Conservation (phyloP, 30 jellyfish, hydroid and myxozoan species). For the Clytia hemisphaerica region DNA sequence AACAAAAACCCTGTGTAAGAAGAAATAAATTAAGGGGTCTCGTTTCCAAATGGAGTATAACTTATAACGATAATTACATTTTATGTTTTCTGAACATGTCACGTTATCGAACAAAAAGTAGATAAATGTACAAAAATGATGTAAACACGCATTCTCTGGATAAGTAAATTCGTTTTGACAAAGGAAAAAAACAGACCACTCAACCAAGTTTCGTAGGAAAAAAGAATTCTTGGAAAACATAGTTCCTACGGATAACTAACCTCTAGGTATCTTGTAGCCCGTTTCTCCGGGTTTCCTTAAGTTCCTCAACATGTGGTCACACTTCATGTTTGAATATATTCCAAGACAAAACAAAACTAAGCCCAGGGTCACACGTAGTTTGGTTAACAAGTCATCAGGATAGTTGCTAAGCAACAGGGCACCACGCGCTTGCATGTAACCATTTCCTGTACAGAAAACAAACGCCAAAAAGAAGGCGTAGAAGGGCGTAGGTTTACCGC, state of each 20-base stretch:
- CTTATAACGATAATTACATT: too few species aligned
- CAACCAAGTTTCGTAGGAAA: too few species aligned
- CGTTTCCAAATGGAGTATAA: too few species aligned
- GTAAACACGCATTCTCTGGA: too few species aligned
- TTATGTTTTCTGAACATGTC: too few species aligned
- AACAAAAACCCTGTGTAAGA: conserved; percentile 51
- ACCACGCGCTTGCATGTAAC: conserved; percentile 69
- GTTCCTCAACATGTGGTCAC: conserved; percentile 58
- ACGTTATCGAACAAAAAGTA: too few species aligned
- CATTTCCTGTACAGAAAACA: conserved; percentile 59
- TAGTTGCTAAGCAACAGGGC: conserved; percentile 18
- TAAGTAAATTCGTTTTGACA: too few species aligned
- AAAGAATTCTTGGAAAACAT: too few species aligned
- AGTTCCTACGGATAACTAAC: conserved; percentile 20
- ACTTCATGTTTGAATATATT: conserved; percentile 40
- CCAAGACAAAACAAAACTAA: conserved; percentile 37
- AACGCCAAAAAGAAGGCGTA: conserved; percentile 48
- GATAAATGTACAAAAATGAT: too few species aligned
- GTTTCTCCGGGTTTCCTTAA: conserved; percentile 89
- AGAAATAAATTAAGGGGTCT: too few species aligned
- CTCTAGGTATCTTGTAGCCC: conserved; percentile 87
- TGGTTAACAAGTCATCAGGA: conserved; percentile 23
- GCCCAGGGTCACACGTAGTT: conserved; percentile 48
- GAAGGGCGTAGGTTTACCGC: conserved; percentile 88
- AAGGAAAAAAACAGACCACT: too few species aligned